A percentile compares a stretch with the other conserved stretches of the same genome.
Evolutionary conservation across 2,888 invertebrate genomes (phyloP).

Genomic region (Heliconius erato): DNA sequence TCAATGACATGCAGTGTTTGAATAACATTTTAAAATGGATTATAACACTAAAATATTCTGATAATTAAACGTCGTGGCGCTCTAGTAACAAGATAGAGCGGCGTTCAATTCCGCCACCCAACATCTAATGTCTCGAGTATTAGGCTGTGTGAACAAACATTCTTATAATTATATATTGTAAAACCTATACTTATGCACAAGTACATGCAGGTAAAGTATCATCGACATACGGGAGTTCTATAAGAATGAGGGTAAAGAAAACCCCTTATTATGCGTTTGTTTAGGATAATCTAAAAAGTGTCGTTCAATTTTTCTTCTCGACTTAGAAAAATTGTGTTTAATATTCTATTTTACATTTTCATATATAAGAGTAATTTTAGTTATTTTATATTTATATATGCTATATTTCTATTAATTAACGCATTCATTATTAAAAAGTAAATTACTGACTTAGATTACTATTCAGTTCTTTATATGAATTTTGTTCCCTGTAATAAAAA

Average conservation of each 20-base stretch:
- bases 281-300: conserved; percentile 33
- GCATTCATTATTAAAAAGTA: background rate
- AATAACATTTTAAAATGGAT: background rate
- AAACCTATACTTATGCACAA: background rate
- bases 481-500: too few relatives aligned
- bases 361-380: background rate
- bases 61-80: too few relatives aligned
- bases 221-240: background rate
- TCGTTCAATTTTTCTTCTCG: conserved; percentile 17
- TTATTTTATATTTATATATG: background rate
- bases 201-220: background rate
- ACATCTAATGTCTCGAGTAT: background rate
- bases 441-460: too few relatives aligned
- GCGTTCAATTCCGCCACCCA: background rate
- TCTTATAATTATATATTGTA: background rate
- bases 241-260: background rate
- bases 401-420: background rate
- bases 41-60: too few relatives aligned
- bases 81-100: background rate
- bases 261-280: background rate
- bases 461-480: too few relatives aligned
- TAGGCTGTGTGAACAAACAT: background rate
- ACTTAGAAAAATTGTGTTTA: conserved; percentile 6
- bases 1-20: background rate
- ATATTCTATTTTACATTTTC: background rate